phyloP scores from a whole-genome alignment of 2,113 vertebrate genomes.

The Poecile atricapillus region DNA sequence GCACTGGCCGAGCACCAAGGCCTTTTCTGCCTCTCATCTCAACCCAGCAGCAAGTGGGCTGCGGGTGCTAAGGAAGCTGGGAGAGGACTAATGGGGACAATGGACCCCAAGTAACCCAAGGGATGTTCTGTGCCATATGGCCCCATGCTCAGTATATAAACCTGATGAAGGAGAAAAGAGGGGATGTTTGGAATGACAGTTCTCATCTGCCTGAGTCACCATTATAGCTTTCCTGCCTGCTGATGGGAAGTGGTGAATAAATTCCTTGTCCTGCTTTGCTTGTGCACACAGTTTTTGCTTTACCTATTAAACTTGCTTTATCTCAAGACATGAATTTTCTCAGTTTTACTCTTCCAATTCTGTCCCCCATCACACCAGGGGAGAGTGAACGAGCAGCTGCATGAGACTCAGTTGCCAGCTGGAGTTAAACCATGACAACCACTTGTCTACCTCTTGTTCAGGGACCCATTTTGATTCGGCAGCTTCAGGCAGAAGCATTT shows the following conservation, averaged over 20 bases:
- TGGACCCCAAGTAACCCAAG: neutral
- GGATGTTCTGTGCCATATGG: neutral
- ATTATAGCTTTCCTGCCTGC: neutral
- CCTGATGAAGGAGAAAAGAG: neutral
- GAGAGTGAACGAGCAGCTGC: neutral
- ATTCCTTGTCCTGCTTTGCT: neutral
- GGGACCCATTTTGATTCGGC: neutral
- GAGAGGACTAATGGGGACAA: neutral
- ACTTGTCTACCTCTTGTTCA: neutral
- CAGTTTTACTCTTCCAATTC: neutral
- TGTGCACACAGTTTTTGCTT: fast-evolving
- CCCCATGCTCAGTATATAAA: neutral
- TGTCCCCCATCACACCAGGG: neutral
- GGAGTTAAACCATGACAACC: neutral
- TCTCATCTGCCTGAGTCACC: neutral
- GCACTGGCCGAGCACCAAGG: neutral
- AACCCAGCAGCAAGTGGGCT: neutral
- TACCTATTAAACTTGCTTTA: neutral
- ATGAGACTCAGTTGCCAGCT: neutral
- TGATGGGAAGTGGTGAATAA: neutral
- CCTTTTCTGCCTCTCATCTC: neutral
- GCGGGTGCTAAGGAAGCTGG: neutral
- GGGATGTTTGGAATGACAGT: neutral
- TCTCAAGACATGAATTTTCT: neutral
- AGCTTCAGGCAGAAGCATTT: neutral